Percentiles rank a stretch among this genome's conserved stretches.
These are phyloP conservation scores for Neoarius graeffei DNA, from an alignment of 2,113 vertebrate genomes.

Conservation along the genomic window DNA sequence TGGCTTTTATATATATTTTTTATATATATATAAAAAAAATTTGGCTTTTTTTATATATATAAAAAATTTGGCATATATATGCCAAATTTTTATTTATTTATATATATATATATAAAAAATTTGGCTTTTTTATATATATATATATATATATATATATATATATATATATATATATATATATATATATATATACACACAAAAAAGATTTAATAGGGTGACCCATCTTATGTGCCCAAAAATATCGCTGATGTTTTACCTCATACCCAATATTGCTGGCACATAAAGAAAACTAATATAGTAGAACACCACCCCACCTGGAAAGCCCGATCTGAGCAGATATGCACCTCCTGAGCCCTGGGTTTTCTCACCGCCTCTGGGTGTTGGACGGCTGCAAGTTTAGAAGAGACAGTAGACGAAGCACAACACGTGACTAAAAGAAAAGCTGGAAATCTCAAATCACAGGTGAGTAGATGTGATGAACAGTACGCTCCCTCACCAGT, in stretches of 20 bases:
- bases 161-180: too few species aligned
- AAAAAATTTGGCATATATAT: too few species aligned
- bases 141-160: too few species aligned
- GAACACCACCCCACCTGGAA: constrained; percentile 74
- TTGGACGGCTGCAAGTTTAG: constrained; percentile 69
- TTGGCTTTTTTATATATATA: too few species aligned
- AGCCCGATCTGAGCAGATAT: constrained; percentile 62
- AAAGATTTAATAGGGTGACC: not conserved
- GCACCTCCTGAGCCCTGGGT: constrained; percentile 64
- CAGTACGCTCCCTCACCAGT: constrained; percentile 21
- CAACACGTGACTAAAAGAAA: not conserved
- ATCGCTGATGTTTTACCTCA: not conserved
- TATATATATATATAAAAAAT: too few species aligned
- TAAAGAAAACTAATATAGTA: not conserved
- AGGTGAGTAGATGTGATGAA: not conserved
- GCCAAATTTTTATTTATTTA: too few species aligned
- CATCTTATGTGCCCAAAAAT: not conserved
- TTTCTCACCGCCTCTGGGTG: constrained; percentile 65
- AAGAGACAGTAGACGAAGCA: constrained; percentile 61
- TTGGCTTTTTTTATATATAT: too few species aligned
- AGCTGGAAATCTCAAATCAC: not conserved
- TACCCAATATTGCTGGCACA: not conserved
- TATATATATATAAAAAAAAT: too few species aligned
- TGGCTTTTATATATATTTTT: too few species aligned
- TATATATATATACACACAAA: too few species aligned